Conservation (phyloP, 2,797 vertebrate species). For the Cossypha niveicapilla region DNA sequence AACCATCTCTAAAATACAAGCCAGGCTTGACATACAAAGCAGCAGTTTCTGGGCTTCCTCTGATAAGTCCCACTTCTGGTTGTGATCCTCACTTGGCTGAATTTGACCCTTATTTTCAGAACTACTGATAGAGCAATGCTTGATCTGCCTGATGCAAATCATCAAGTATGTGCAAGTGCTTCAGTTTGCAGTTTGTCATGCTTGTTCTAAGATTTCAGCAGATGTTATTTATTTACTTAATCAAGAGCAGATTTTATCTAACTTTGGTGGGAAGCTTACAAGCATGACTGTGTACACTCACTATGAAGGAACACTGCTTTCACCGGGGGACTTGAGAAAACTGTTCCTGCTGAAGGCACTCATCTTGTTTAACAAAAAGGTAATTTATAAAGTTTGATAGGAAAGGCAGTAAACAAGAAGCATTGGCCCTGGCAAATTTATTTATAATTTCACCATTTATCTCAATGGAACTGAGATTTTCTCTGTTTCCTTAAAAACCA, state of each 20-base stretch:
- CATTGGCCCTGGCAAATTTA: not conserved
- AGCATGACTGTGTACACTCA: not conserved
- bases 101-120: not conserved
- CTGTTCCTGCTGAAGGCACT: not conserved
- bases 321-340: not conserved
- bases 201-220: constrained; percentile 21
- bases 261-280: constrained; percentile 31
- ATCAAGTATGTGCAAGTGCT: not conserved
- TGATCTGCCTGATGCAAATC: not conserved
- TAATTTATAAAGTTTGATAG: not conserved
- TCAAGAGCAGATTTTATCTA: constrained; percentile 24
- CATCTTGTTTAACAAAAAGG: not conserved
- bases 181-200: not conserved
- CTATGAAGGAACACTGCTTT: not conserved
- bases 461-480: not conserved
- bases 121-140: not conserved
- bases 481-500: not conserved
- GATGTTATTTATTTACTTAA: constrained; percentile 40
- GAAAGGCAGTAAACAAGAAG: not conserved
- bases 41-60: not conserved
- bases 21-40: not conserved
- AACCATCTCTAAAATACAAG: not conserved
- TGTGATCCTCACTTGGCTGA: not conserved
- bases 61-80: not conserved
- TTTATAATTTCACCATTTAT: not conserved